Conservation (phyloP, 1,140 invertebrate species). For the Sitophilus oryzae region DNA sequence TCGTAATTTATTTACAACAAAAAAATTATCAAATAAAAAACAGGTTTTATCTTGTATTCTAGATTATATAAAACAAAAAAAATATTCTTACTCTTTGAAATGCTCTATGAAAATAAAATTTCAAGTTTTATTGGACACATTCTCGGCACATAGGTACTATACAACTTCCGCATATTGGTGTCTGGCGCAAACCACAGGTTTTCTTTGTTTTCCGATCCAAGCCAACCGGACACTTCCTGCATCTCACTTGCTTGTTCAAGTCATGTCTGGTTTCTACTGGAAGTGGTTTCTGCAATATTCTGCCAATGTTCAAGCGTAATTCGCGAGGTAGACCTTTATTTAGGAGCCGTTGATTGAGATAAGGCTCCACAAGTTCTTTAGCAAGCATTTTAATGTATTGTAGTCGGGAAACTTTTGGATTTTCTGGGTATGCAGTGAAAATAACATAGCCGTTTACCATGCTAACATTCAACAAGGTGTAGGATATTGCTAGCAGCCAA, state of each 20-base stretch:
- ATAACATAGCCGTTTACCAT: not conserved
- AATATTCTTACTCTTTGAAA: too few species aligned
- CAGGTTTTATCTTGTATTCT: too few species aligned
- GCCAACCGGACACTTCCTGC: not conserved
- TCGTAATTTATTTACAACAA: too few species aligned
- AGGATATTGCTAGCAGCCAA: slow-evolving; percentile 11
- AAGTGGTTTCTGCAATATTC: not conserved
- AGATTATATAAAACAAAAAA: too few species aligned
- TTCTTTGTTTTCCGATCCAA: too few species aligned
- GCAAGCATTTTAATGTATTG: not conserved
- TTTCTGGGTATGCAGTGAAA: not conserved
- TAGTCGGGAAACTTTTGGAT: not conserved
- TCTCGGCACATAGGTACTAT: too few species aligned
- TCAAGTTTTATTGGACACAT: too few species aligned
- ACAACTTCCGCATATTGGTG: too few species aligned
- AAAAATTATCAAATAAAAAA: too few species aligned
- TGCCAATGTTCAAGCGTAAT: not conserved
- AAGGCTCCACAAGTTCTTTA: not conserved
- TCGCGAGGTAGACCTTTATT: not conserved
- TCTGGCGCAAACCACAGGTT: too few species aligned
- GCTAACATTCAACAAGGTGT: slow-evolving; percentile 1
- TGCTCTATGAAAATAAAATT: too few species aligned
- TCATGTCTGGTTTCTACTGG: not conserved
- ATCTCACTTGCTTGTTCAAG: slow-evolving; percentile 1
- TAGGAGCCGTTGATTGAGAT: not conserved